These are phyloP conservation scores for Scaptomyza parva DNA, from an alignment of 2,888 invertebrate species.

Conservation along the genomic window DNA sequence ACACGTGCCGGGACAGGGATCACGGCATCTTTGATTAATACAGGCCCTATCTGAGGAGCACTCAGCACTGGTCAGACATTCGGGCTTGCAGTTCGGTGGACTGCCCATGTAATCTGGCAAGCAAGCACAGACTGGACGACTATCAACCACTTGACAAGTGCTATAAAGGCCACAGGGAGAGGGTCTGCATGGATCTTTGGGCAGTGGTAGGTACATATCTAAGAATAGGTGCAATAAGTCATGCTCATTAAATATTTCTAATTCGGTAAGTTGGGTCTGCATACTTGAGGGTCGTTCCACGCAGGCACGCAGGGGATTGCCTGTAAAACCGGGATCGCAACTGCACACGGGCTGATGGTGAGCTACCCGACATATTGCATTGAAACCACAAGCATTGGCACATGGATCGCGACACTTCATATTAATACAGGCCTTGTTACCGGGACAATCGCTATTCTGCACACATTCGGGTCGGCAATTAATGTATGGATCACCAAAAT, in stretches of 20 bases:
- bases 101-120: conserved; percentile 89
- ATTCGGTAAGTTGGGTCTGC: conserved; percentile 15
- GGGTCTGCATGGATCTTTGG: conserved; percentile 85
- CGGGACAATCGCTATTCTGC: conserved; percentile 93
- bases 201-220: conserved; percentile 82
- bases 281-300: conserved; percentile 86
- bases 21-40: conserved; percentile 90
- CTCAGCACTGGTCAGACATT: conserved; percentile 91
- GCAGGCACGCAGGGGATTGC: conserved; percentile 92
- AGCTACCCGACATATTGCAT: conserved; percentile 92
- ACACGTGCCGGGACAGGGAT: conserved; percentile 91
- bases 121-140: conserved; percentile 91
- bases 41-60: conserved; percentile 90
- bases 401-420: conserved; percentile 95
- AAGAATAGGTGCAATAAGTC: conserved; percentile 5
- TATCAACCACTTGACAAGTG: conserved; percentile 86
- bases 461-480: conserved; percentile 95
- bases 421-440: conserved; percentile 91
- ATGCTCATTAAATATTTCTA: neutral
- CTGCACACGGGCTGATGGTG: conserved; percentile 93
- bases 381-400: conserved; percentile 92
- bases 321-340: conserved; percentile 90
- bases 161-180: conserved; percentile 86
- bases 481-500: conserved; percentile 93
- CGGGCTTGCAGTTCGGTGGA: conserved; percentile 91